Evolutionary conservation across 2,113 vertebrate genomes (phyloP).

Genomic region (Phylloscopus trochiloides): DNA sequence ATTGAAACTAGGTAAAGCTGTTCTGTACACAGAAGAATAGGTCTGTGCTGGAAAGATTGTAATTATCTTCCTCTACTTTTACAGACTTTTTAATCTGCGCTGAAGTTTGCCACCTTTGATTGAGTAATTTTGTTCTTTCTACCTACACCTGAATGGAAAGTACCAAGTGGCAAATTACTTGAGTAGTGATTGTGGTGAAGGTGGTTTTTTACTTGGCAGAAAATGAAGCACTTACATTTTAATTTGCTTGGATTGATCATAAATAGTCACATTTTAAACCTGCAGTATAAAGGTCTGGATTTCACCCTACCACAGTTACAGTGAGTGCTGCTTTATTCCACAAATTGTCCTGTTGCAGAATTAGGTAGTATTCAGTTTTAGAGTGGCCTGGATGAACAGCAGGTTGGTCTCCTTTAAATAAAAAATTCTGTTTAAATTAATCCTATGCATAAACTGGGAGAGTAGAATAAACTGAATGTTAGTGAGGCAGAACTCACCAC

Average conservation of each 20-base stretch:
- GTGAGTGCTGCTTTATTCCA: not conserved
- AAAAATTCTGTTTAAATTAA: not conserved
- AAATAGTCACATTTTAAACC: not conserved
- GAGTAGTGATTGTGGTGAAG: not conserved
- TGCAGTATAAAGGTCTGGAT: not conserved
- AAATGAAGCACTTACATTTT: slow-evolving; percentile 47
- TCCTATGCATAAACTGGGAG: not conserved
- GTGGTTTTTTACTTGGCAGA: slow-evolving; percentile 39
- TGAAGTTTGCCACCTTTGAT: slow-evolving; percentile 53
- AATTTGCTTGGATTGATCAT: slow-evolving; percentile 21
- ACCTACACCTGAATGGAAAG: slow-evolving; percentile 26
- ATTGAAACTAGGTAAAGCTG: not conserved
- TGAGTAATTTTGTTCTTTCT: slow-evolving; percentile 42
- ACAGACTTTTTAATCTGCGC: not conserved
- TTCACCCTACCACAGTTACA: not conserved
- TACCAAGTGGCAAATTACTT: slow-evolving; percentile 2
- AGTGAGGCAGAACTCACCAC: not conserved
- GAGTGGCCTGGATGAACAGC: not conserved
- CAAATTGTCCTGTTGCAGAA: not conserved
- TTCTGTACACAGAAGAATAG: not conserved
- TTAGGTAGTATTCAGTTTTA: not conserved
- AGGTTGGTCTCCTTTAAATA: slow-evolving; percentile 1
- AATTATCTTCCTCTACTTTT: slow-evolving; percentile 18
- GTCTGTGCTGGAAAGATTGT: slow-evolving; percentile 2
- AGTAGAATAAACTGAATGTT: not conserved